These are phyloP conservation scores for Eupithecia pulchellata DNA, from an alignment of 2,888 invertebrate species.

Conservation along the genomic window DNA sequence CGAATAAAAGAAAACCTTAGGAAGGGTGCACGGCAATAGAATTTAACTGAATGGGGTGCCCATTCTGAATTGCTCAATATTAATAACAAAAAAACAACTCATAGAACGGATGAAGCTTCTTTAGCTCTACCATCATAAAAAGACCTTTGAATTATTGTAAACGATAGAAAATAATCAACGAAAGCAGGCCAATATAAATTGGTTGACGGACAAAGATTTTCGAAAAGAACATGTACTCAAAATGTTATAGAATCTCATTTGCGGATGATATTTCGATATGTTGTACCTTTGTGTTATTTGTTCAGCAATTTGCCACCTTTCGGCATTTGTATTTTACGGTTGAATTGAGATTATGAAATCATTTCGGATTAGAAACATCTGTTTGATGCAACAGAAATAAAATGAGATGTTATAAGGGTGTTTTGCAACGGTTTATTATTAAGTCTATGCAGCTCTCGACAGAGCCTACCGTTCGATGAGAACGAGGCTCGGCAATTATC, in stretches of 20 bases:
- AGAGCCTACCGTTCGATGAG: too few species aligned
- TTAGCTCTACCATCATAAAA: conserved; percentile 51
- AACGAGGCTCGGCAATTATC: too few species aligned
- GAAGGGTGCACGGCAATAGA: conserved; percentile 35
- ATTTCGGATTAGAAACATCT: conserved; percentile 26
- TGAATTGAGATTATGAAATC: conserved; percentile 25
- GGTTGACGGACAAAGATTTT: conserved; percentile 68
- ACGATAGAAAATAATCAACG: conserved; percentile 31
- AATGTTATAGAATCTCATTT: conserved; percentile 82
- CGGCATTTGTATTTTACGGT: conserved; percentile 40
- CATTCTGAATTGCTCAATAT: conserved; percentile 52
- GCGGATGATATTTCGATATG: conserved; percentile 53
- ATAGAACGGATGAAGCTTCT: conserved; percentile 64
- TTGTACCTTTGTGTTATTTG: conserved; percentile 54
- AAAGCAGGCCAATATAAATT: conserved; percentile 51
- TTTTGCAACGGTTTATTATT: neutral
- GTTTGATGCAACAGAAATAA: conserved; percentile 10
- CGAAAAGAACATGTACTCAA: conserved; percentile 74
- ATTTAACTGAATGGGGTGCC: conserved; percentile 49
- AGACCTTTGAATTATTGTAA: conserved; percentile 50
- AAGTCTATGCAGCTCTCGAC: too few species aligned
- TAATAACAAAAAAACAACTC: conserved; percentile 72
- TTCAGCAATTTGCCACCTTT: conserved; percentile 60
- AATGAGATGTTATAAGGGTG: neutral
- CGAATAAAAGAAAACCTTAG: conserved; percentile 28